These are phyloP conservation scores for Takifugu rubripes DNA, from an alignment of 2,797 vertebrate genomes.

Conservation along the genomic window DNA sequence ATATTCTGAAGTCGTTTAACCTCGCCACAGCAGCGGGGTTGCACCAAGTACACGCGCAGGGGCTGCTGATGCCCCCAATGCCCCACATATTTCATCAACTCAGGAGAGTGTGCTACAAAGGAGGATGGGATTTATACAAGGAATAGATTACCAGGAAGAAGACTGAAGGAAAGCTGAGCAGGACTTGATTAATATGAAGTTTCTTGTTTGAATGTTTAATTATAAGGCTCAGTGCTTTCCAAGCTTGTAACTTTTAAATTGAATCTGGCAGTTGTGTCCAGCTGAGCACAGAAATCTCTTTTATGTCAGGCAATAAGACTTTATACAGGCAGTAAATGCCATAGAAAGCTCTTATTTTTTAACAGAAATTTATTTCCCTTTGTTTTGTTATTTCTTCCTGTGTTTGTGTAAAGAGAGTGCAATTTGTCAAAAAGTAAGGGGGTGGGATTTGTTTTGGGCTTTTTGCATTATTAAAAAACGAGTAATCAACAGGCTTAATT, in stretches of 20 bases:
- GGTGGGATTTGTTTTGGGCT: too few species aligned
- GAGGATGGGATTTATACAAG: background rate
- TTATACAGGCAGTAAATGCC: constrained; percentile 58
- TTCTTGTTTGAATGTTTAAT: constrained; percentile 67
- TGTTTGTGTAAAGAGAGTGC: too few species aligned
- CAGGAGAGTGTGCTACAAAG: background rate
- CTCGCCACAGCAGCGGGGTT: constrained; percentile 3
- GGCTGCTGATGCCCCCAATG: background rate
- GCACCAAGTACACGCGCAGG: background rate
- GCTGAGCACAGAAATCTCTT: constrained; percentile 35
- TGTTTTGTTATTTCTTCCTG: too few species aligned
- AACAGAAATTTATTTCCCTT: too few species aligned
- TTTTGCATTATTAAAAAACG: too few species aligned
- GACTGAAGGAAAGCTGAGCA: constrained; percentile 8
- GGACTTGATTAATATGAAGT: constrained; percentile 53
- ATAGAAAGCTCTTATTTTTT: constrained; percentile 34
- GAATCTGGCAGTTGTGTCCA: constrained; percentile 37
- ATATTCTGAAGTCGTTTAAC: constrained; percentile 33
- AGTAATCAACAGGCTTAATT: too few species aligned
- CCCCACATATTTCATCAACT: background rate
- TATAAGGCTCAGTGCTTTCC: constrained; percentile 52
- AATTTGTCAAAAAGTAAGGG: too few species aligned
- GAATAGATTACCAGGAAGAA: constrained; percentile 22
- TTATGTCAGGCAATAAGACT: constrained; percentile 44
- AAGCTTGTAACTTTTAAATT: constrained; percentile 59